phyloP scores from a whole-genome alignment of 2,113 vertebrate genomes.

The Atrichornis clamosus region DNA sequence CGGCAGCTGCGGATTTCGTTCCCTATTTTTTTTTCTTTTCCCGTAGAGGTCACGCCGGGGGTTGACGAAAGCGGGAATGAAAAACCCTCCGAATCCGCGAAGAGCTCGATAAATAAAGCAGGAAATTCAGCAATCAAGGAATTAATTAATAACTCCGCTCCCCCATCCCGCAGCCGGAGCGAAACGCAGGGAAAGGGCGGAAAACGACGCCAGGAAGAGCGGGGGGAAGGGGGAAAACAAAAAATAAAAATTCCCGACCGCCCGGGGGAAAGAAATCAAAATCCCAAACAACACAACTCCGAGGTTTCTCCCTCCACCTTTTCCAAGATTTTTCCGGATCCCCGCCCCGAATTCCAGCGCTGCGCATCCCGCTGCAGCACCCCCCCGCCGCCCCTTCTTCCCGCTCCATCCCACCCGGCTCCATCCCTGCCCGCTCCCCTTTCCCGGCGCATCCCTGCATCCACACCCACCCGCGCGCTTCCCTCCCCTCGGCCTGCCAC shows the following conservation, averaged over 20 bases:
- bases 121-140: no score
- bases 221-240: accelerated
- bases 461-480: background rate
- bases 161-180: background rate
- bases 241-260: background rate
- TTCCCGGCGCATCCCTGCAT: background rate
- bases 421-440: background rate
- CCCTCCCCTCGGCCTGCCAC: background rate
- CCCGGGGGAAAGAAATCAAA: background rate
- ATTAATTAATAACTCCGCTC: background rate
- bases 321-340: background rate
- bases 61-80: background rate
- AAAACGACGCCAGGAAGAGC: background rate
- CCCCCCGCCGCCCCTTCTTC: background rate
- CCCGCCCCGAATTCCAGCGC: background rate
- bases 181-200: background rate
- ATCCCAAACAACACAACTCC: background rate
- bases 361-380: background rate
- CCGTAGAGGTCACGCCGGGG: constrained; percentile 41
- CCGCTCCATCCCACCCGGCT: background rate
- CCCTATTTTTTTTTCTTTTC: background rate
- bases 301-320: background rate
- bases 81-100: no score
- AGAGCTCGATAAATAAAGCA: accelerated
- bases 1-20: background rate